Conservation (phyloP, 2,888 invertebrate genomes). For the Mellilla xanthometata region DNA sequence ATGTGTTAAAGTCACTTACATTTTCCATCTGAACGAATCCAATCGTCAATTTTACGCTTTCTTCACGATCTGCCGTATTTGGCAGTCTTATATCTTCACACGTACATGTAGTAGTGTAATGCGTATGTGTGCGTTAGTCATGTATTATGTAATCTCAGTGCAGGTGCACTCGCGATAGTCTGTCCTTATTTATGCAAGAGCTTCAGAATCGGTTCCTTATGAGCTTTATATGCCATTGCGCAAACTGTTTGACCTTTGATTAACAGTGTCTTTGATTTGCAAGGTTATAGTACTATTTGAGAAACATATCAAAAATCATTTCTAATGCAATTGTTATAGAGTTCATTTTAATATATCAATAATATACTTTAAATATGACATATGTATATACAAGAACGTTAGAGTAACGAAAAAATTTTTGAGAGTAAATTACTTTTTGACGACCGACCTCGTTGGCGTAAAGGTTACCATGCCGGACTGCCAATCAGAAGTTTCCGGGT, state of each 20-base stretch:
- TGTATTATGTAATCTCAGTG: conserved; percentile 8
- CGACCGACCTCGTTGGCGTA: too few species aligned
- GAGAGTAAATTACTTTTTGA: too few species aligned
- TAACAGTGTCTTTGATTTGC: conserved; percentile 3
- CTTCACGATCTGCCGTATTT: conserved; percentile 6
- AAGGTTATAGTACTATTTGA: conserved; percentile 1
- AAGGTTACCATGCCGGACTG: too few species aligned
- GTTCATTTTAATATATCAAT: too few species aligned
- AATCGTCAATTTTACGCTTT: conserved; percentile 2
- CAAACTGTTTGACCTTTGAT: conserved; percentile 10
- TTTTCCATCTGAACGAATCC: background rate
- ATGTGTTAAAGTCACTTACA: too few species aligned
- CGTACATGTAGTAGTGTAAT: background rate
- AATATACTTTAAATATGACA: too few species aligned
- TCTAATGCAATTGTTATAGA: background rate
- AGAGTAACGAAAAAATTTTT: too few species aligned
- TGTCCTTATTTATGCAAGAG: conserved; percentile 17
- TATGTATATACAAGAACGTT: too few species aligned
- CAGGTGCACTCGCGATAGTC: conserved; percentile 12
- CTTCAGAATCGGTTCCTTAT: conserved; percentile 7
- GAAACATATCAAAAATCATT: background rate
- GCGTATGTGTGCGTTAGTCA: conserved; percentile 9
- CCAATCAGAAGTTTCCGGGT: too few species aligned
- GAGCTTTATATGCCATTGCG: conserved; percentile 8
- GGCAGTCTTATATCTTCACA: too few species aligned